Conservation (phyloP, 2,888 invertebrate species). For the Caenorhabditis angaria region DNA sequence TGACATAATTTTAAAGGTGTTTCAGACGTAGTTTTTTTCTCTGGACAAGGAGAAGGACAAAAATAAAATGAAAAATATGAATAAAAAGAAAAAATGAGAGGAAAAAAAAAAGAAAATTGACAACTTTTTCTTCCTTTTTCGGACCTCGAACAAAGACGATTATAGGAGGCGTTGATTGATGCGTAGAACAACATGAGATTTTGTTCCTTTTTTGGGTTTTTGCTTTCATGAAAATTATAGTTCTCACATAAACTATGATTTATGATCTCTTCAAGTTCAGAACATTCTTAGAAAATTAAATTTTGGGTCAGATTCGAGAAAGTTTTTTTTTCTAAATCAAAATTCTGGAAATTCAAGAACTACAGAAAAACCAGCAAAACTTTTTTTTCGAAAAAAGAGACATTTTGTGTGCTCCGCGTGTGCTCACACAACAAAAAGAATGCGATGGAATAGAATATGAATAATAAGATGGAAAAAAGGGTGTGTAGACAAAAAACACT, state of each 20-base stretch:
- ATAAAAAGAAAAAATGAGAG: conserved; percentile 25
- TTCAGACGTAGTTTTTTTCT: conserved; percentile 10
- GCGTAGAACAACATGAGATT: conserved; percentile 8
- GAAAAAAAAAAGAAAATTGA: conserved; percentile 32
- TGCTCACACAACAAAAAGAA: background rate
- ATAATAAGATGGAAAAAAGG: background rate
- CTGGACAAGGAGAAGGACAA: conserved; percentile 15
- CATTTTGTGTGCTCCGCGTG: background rate
- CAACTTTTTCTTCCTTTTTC: conserved; percentile 13
- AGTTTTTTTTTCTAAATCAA: too few species aligned
- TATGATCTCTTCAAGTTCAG: too few species aligned
- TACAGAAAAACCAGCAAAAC: background rate
- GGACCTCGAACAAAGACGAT: conserved; percentile 32
- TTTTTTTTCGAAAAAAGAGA: background rate
- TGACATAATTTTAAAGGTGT: conserved; percentile 10
- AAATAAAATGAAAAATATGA: background rate
- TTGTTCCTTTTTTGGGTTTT: too few species aligned
- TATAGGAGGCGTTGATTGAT: conserved; percentile 39
- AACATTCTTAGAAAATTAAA: too few species aligned
- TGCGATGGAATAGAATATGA: conserved; percentile 2
- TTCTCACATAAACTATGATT: too few species aligned
- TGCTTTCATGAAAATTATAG: too few species aligned
- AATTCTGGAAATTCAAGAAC: background rate
- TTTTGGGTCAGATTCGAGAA: too few species aligned
- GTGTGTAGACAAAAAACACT: conserved; percentile 2